phyloP scores from a whole-genome alignment of 2,113 vertebrate species.

The Canis aureus region DNA sequence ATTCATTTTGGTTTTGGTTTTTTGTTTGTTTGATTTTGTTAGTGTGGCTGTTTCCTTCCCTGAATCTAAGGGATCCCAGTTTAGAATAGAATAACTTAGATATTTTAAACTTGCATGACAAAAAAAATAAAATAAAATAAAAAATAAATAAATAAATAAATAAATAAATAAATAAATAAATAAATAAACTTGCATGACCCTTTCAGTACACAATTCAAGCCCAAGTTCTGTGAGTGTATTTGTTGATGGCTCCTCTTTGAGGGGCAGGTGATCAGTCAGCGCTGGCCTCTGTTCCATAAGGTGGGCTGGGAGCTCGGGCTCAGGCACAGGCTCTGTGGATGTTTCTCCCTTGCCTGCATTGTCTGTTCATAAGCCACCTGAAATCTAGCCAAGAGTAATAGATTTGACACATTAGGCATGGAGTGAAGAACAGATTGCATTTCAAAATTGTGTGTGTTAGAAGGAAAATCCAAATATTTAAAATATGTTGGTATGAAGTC shows the following conservation, averaged over 20 bases:
- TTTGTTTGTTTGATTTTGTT: background rate
- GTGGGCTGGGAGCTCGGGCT: fast-evolving
- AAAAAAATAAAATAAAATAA: too few species aligned
- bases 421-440: background rate
- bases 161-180: too few species aligned
- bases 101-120: background rate
- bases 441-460: constrained; percentile 23
- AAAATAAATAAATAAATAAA: too few species aligned
- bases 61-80: background rate
- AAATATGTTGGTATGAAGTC: background rate
- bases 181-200: background rate
- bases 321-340: background rate
- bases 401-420: background rate
- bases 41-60: background rate
- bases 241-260: background rate
- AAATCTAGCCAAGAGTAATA: background rate
- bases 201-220: background rate
- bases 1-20: background rate
- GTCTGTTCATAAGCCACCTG: background rate
- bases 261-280: fast-evolving
- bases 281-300: fast-evolving
- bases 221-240: background rate
- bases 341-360: background rate
- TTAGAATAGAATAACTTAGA: background rate
- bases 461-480: background rate